Evolutionary conservation across 2,113 vertebrate genomes (phyloP).

Genomic region (Psilopogon haemacephalus): DNA sequence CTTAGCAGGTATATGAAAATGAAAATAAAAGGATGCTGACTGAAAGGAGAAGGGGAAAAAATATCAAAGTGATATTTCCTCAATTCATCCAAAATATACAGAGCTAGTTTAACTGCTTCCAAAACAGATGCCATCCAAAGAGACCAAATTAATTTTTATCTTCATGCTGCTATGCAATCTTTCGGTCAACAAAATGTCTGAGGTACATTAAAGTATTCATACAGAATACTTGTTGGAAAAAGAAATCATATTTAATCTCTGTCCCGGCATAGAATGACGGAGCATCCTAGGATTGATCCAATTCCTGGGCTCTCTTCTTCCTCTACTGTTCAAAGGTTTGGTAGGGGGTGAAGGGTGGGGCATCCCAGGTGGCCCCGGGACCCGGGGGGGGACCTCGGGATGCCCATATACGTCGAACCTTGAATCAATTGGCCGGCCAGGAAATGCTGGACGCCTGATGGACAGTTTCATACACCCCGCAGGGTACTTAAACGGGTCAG

Average conservation of each 20-base stretch:
- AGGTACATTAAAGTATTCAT: conserved; percentile 25
- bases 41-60: background rate
- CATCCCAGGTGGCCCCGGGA: too few species aligned
- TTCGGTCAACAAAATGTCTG: conserved; percentile 52
- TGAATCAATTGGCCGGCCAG: too few species aligned
- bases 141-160: conserved; percentile 66
- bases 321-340: too few species aligned
- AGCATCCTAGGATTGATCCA: too few species aligned
- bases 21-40: conserved; percentile 67
- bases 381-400: too few species aligned
- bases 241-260: conserved; percentile 48
- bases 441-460: too few species aligned
- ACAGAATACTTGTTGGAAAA: conserved; percentile 11
- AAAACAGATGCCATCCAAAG: conserved; percentile 32
- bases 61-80: conserved; percentile 52
- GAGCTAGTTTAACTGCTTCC: conserved; percentile 59
- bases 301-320: too few species aligned
- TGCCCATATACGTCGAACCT: too few species aligned
- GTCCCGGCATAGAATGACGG: too few species aligned
- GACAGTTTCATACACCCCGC: too few species aligned
- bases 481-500: too few species aligned
- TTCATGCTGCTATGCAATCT: conserved; percentile 42
- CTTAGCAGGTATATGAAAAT: conserved; percentile 81
- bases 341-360: too few species aligned
- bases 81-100: conserved; percentile 53